A percentile compares a stretch with the other conserved stretches of the same genome.
These are phyloP conservation scores for Aleiodes testaceus DNA, from an alignment of 2,888 invertebrate species.

Conservation along the genomic window DNA sequence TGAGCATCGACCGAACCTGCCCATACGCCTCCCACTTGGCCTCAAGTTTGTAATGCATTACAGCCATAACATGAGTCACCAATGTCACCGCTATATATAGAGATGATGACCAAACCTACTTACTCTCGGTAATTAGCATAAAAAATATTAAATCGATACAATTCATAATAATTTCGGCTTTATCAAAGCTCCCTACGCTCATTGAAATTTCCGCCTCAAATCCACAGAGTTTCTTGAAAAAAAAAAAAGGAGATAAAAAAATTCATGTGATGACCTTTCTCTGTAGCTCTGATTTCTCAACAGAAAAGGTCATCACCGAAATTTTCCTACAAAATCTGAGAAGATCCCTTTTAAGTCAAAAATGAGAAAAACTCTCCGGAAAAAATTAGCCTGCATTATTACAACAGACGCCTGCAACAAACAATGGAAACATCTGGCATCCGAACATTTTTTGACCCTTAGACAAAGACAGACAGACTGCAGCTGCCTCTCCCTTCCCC, in stretches of 20 bases:
- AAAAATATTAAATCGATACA: constrained; percentile 43
- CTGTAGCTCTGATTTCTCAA: too few relatives aligned
- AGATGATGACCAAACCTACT: constrained; percentile 59
- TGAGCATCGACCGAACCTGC: constrained; percentile 64
- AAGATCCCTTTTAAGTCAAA: too few relatives aligned
- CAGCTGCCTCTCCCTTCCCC: constrained; percentile 1
- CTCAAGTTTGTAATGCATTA: constrained; percentile 50
- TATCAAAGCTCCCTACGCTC: not conserved
- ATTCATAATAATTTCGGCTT: constrained; percentile 21
- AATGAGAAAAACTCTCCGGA: not conserved
- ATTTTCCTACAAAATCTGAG: too few relatives aligned
- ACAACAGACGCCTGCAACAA: constrained; percentile 4
- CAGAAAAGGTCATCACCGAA: too few relatives aligned
- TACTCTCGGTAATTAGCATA: constrained; percentile 60
- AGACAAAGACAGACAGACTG: constrained; percentile 5
- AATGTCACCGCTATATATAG: constrained; percentile 71
- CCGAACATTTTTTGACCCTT: constrained; percentile 2
- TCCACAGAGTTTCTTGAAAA: too few relatives aligned
- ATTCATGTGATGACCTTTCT: too few relatives aligned
- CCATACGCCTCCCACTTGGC: constrained; percentile 47
- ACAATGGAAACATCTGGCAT: constrained; percentile 22
- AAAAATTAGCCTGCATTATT: not conserved
- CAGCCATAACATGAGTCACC: constrained; percentile 66
- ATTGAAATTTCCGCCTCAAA: too few relatives aligned
- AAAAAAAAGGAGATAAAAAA: too few relatives aligned